Conservation (phyloP, 2,113 vertebrate species). For the Xerus inauris region DNA sequence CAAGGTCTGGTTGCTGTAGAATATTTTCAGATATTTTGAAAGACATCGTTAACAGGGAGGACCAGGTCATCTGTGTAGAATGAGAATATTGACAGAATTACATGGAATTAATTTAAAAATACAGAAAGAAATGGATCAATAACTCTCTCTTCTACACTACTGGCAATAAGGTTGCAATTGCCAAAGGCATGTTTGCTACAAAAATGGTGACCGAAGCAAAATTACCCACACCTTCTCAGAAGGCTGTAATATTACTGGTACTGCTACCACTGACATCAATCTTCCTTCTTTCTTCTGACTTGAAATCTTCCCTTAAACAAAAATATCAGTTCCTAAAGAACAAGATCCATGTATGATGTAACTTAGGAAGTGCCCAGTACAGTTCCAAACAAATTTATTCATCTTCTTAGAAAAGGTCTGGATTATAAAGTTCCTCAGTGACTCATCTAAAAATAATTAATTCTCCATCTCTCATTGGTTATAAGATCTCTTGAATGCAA, state of each 20-base stretch:
- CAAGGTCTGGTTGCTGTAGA: neutral
- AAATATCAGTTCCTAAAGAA: neutral
- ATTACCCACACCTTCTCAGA: neutral
- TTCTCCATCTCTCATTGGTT: neutral
- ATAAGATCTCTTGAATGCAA: neutral
- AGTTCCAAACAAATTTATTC: conserved; percentile 10
- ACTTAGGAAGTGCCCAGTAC: neutral
- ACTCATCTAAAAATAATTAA: neutral
- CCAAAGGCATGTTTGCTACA: neutral
- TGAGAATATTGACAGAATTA: neutral
- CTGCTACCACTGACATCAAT: neutral
- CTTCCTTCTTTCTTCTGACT: neutral
- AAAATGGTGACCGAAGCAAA: neutral
- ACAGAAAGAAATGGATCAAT: neutral
- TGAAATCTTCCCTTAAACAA: neutral
- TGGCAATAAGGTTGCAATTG: neutral
- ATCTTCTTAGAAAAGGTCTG: conserved; percentile 6
- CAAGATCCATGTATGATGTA: neutral
- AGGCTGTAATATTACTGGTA: neutral
- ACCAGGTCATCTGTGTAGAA: neutral
- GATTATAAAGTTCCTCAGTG: neutral
- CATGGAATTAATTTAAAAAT: conserved; percentile 18
- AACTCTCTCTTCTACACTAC: neutral
- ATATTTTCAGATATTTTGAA: conserved; percentile 30
- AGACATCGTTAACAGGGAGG: neutral